Evolutionary conservation across 2,113 vertebrate species (phyloP), one percentile per base, ranked within the genome.

Genomic region (Zosterops borbonicus): DNA sequence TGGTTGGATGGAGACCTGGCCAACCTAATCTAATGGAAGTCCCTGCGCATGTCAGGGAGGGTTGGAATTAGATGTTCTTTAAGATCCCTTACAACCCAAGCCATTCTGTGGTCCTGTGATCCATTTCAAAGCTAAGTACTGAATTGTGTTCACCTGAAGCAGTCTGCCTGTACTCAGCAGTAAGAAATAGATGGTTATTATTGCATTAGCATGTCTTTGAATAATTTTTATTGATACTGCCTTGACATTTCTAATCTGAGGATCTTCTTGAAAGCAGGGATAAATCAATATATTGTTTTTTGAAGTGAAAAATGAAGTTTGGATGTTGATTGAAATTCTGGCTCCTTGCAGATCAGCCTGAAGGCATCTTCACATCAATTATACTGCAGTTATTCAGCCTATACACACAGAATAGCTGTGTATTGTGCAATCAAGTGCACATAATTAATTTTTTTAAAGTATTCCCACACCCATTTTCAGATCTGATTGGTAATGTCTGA

Each of bases 381-480:
- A 77, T 67, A 55, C 52, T 88, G 55, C 55, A 85, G 5, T 74
- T 83, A 76, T 12, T 50, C 75, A 67, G 28, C 46, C 65, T 53
- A 10, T 79, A 76, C 60, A 41, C 31, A 75, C 19, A 60, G 59
- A 77, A 87, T 82, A 37, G 63, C 88, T 83, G 33, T 47, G n/a
- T 85, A 31, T 95, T 96, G 67, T 70, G 82, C 90, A 96, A 96
- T 90, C 79, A 94, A 70, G 55, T 70, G 22, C 85, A 56, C 41
- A 8, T 74, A 90, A 94, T 83, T 39, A 83, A 59, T 86, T 94
- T 92, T 76, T 89, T 91, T 64, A 8, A 83, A 75, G 39, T 75
- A 80, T 93, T 96, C 83, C 87, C 95, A 96, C 92, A 52, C 94
- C 88, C 79, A 47, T 92, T 96, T 96, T 75, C 81, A 94, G 55